Conservation (phyloP, 2,888 invertebrate species). For the Acanthococcus lagerstroemiae region DNA sequence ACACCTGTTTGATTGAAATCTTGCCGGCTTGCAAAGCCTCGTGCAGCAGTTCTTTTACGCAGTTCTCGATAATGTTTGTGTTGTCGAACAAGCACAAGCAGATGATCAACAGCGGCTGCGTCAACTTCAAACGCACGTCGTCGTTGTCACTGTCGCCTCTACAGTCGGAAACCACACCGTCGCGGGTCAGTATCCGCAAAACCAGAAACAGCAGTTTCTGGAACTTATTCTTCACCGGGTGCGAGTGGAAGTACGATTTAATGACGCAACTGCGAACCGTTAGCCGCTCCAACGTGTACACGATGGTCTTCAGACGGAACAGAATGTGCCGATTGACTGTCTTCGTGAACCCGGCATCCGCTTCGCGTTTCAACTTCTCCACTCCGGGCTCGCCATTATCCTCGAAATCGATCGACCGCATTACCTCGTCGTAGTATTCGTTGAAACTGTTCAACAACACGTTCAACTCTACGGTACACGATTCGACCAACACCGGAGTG, state of each 20-base stretch:
- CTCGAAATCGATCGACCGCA: neutral
- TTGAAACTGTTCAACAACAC: slow-evolving; percentile 18
- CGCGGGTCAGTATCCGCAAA: slow-evolving; percentile 2
- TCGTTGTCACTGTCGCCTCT: neutral
- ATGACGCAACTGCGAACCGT: slow-evolving; percentile 12
- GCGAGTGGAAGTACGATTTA: slow-evolving; percentile 9
- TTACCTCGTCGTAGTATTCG: slow-evolving; percentile 8
- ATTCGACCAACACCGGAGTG: slow-evolving; percentile 14
- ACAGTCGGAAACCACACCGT: neutral
- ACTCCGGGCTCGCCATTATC: neutral
- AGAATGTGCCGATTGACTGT: neutral
- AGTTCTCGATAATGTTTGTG: slow-evolving; percentile 19
- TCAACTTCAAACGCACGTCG: slow-evolving; percentile 12
- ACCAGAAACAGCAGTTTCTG: slow-evolving; percentile 13
- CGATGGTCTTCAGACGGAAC: slow-evolving; percentile 1
- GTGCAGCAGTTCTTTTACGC: slow-evolving; percentile 32
- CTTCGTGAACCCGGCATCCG: neutral
- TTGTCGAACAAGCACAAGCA: slow-evolving; percentile 19
- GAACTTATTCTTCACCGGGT: slow-evolving; percentile 6
- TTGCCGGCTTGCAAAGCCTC: slow-evolving; percentile 32
- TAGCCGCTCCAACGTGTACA: slow-evolving; percentile 11
- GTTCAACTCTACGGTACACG: slow-evolving; percentile 11
- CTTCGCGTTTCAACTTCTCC: neutral
- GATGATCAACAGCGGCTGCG: slow-evolving; percentile 14
- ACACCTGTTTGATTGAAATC: slow-evolving; percentile 33